These are phyloP conservation scores for Smutsia gigantea DNA, from an alignment of 2,797 vertebrate species.

Conservation along the genomic window DNA sequence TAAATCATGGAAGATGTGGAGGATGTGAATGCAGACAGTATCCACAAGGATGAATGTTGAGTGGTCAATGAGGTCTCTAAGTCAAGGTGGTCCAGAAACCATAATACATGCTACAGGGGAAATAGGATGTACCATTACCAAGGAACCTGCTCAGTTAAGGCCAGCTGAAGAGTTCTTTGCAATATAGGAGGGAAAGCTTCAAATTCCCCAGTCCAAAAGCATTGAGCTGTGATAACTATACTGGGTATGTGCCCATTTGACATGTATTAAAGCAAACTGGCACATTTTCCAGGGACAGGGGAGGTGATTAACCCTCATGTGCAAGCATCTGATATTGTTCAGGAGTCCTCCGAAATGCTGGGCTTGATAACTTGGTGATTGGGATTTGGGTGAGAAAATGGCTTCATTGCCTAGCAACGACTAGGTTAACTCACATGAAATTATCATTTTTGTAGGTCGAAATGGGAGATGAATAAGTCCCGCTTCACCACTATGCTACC, in stretches of 20 bases:
- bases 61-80: not conserved
- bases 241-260: not conserved
- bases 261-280: not conserved
- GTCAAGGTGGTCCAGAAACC: not conserved
- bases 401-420: not conserved
- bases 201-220: not conserved
- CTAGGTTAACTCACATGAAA: not conserved
- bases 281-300: not conserved
- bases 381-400: not conserved
- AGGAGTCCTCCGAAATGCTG: not conserved
- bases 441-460: not conserved
- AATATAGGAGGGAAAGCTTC: not conserved
- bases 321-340: not conserved
- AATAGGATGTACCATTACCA: not conserved
- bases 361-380: not conserved
- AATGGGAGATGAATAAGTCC: not conserved
- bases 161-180: not conserved
- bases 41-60: not conserved
- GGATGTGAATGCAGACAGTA: not conserved
- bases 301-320: not conserved
- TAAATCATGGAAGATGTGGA: not conserved
- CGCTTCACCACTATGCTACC: not conserved
- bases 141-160: not conserved
- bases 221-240: not conserved
- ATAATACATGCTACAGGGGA: not conserved